phyloP scores from a whole-genome alignment of 2,888 invertebrate species.

The Zaprionus obscuricornis region DNA sequence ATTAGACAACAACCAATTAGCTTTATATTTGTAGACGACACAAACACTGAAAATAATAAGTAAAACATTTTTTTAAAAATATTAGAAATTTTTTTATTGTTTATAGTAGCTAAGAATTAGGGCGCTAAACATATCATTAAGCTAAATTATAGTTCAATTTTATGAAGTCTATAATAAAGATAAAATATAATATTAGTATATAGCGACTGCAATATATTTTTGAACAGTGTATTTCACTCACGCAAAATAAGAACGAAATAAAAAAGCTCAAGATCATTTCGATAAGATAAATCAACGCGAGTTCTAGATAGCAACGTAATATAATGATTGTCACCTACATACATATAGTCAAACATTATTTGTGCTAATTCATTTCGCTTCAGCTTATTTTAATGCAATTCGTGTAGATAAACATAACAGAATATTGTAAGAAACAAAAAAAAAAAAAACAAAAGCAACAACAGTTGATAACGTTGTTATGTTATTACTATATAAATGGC shows the following conservation, averaged over 20 bases:
- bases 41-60: conserved; percentile 43
- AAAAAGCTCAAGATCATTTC: conserved; percentile 66
- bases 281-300: conserved; percentile 65
- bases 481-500: background rate
- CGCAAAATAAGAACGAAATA: conserved; percentile 7
- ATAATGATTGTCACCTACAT: background rate
- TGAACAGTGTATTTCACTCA: conserved; percentile 33
- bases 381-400: conserved; percentile 40
- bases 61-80: too few relatives aligned
- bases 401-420: conserved; percentile 2
- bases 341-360: conserved; percentile 16
- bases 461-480: background rate
- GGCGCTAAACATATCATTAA: background rate
- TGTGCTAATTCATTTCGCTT: conserved; percentile 53
- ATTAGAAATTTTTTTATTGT: too few relatives aligned
- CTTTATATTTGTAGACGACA: conserved; percentile 6
- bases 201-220: conserved; percentile 14
- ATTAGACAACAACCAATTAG: conserved; percentile 52
- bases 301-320: conserved; percentile 37
- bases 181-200: background rate
- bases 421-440: background rate
- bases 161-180: background rate
- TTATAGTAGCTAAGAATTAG: too few relatives aligned
- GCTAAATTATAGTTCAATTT: background rate
- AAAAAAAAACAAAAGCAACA: background rate